Conservation (phyloP, 2,797 vertebrate genomes). For the Holocentrus rufus region DNA sequence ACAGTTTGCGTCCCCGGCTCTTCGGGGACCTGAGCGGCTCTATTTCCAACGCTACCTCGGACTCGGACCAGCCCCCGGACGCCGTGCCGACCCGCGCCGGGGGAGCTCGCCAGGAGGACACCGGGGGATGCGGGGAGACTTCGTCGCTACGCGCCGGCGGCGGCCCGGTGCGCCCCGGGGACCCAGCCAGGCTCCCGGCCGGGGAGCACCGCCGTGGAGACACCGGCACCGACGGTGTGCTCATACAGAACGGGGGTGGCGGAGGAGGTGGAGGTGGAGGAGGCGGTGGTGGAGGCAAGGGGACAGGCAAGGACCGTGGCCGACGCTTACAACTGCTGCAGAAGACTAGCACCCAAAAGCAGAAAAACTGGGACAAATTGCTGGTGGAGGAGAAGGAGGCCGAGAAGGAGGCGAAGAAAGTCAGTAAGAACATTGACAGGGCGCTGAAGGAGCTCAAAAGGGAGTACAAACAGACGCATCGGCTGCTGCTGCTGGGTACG, state of each 20-base stretch:
- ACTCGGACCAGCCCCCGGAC: slow-evolving; percentile 85
- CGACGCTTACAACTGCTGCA: slow-evolving; percentile 82
- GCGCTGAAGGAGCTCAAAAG: slow-evolving; percentile 91
- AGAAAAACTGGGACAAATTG: slow-evolving; percentile 90
- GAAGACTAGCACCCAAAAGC: slow-evolving; percentile 82
- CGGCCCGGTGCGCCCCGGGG: slow-evolving; percentile 80
- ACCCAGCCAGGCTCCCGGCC: slow-evolving; percentile 76
- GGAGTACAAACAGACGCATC: slow-evolving; percentile 94
- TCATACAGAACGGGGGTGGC: slow-evolving; percentile 84
- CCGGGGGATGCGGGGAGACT: slow-evolving; percentile 78
- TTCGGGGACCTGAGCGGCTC: slow-evolving; percentile 90
- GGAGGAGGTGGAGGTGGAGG: slow-evolving; percentile 60
- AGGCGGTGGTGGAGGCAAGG: slow-evolving; percentile 72
- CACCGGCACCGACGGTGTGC: slow-evolving; percentile 77
- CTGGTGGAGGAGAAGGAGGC: slow-evolving; percentile 93
- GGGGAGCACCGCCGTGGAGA: slow-evolving; percentile 80
- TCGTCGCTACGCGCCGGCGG: slow-evolving; percentile 76
- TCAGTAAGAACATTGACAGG: slow-evolving; percentile 93
- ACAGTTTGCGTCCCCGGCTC: slow-evolving; percentile 94
- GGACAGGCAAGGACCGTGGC: slow-evolving; percentile 79
- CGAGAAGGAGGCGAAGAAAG: slow-evolving; percentile 92
- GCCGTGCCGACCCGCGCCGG: slow-evolving; percentile 74
- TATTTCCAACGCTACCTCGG: slow-evolving; percentile 85
- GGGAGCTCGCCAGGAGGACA: slow-evolving; percentile 80
- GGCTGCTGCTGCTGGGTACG: slow-evolving; percentile 95